phyloP scores from a whole-genome alignment of 2,888 invertebrate genomes.

The Melipona bicolor region DNA sequence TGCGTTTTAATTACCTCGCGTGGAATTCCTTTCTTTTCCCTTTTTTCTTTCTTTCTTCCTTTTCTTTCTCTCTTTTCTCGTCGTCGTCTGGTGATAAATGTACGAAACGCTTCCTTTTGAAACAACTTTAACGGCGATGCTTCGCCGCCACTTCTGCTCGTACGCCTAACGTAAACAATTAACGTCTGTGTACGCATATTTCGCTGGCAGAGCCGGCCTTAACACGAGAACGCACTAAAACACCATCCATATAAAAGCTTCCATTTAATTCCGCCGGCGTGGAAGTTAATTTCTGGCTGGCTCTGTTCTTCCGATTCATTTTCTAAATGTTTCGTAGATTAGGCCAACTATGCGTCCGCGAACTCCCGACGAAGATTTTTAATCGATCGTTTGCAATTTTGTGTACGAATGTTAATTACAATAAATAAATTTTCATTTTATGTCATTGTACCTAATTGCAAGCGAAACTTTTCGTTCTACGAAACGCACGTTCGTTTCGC shows the following conservation, averaged over 20 bases:
- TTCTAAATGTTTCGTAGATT: constrained; percentile 21
- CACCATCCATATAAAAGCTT: constrained; percentile 3
- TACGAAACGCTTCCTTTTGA: constrained; percentile 28
- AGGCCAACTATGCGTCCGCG: not conserved
- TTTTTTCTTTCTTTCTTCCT: too few species aligned
- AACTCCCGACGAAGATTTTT: constrained; percentile 3
- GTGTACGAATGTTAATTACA: not conserved
- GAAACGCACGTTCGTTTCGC: too few species aligned
- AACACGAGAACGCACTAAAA: constrained; percentile 16
- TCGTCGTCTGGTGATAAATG: constrained; percentile 32
- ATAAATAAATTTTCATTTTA: not conserved
- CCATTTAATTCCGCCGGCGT: constrained; percentile 32
- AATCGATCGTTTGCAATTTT: not conserved
- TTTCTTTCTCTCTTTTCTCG: too few species aligned
- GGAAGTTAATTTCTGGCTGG: constrained; percentile 7
- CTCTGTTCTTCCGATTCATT: constrained; percentile 21
- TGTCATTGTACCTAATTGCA: too few species aligned
- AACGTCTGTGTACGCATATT: constrained; percentile 24
- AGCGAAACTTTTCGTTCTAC: too few species aligned
- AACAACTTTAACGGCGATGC: constrained; percentile 7
- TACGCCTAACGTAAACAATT: constrained; percentile 32
- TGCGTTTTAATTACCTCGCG: constrained; percentile 52
- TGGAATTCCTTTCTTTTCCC: constrained; percentile 18
- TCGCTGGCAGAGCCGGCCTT: not conserved
- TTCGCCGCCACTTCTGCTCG: constrained; percentile 5